These are phyloP conservation scores for Notodonta dromedarius DNA, from an alignment of 2,888 invertebrate genomes.

Conservation along the genomic window DNA sequence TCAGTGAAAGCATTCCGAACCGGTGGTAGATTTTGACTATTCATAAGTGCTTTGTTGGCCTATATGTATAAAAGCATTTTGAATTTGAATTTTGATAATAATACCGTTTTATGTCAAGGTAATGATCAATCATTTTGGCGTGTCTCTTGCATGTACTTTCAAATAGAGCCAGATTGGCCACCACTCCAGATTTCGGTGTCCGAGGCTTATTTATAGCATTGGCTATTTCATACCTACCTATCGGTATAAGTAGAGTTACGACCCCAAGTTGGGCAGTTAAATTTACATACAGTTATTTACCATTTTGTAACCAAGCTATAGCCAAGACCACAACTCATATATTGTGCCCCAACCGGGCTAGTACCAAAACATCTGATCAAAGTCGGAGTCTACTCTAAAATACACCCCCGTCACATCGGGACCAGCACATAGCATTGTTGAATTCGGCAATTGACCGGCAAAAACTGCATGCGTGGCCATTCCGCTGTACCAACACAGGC, in stretches of 20 bases:
- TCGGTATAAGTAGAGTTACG: not conserved
- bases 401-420: not conserved
- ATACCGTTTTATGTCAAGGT: no score
- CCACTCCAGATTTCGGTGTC: not conserved
- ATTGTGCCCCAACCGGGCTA: no score
- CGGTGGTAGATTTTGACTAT: no score
- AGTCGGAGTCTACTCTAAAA: not conserved
- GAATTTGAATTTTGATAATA: no score
- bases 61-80: no score
- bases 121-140: no score
- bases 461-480: constrained; percentile 3
- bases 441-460: not conserved
- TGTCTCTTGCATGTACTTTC: no score
- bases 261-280: not conserved
- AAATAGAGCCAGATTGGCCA: no score
- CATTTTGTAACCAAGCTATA: not conserved
- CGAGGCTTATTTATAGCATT: not conserved
- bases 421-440: not conserved
- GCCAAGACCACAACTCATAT: no score
- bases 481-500: not conserved
- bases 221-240: not conserved
- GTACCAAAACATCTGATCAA: not conserved
- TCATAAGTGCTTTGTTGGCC: no score
- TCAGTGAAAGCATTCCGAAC: no score
- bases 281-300: not conserved